Base-by-base conservation (phyloP, 2,797 vertebrate species). In the Alosa sapidissima region DNA sequence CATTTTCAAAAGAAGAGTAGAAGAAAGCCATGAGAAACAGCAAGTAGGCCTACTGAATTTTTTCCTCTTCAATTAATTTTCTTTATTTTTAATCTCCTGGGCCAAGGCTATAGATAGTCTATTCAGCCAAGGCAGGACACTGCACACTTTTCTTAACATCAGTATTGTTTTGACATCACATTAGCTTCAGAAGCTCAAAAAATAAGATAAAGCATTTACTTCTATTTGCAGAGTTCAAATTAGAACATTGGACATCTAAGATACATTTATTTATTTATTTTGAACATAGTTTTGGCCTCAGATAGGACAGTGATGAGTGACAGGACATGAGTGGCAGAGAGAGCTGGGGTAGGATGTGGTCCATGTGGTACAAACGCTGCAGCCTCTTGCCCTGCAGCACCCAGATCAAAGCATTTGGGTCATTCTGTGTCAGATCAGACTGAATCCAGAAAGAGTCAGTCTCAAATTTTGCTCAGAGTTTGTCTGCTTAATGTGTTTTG, bases 1-100 rank as follows among this genome's bases (percentile, higher is more conserved):
- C 36, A 85, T 86, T 6, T 86, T 88, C 33, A 72, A 41, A 81
- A 81, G 83, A n/a, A 81, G 83, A 83, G 85, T 85, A 47, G 16
- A 11, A 24, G 84, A 83, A 28, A 60, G 19, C 14, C 1, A 75
- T 55, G 58, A 60, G 2, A 60, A 81, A 58, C 60, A 62, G 54
- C 81, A 86, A 83, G 87, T 86, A 51, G 49, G 49, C 49, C 49
- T 51, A 21, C 28, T 36, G 4, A 72, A 72, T 16, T 72, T 72
- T 33, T 24, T 72, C 1, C 13, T 5, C 0, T 36, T 72, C 13
- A 13, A 36, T 36, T 24, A 1, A 0, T 72, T 72, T 36, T 36
- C 62, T 72, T 14, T 58, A 16, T 5, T 54, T 54, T 54, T 41
- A 41, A 28, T 28, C 28, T 28, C 28, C 28, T 28, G 28, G 28